Evolutionary conservation across 2,113 vertebrate genomes (phyloP), one percentile per base, ranked within the genome.

Genomic region (Rhinopomastus cyanomelas): DNA sequence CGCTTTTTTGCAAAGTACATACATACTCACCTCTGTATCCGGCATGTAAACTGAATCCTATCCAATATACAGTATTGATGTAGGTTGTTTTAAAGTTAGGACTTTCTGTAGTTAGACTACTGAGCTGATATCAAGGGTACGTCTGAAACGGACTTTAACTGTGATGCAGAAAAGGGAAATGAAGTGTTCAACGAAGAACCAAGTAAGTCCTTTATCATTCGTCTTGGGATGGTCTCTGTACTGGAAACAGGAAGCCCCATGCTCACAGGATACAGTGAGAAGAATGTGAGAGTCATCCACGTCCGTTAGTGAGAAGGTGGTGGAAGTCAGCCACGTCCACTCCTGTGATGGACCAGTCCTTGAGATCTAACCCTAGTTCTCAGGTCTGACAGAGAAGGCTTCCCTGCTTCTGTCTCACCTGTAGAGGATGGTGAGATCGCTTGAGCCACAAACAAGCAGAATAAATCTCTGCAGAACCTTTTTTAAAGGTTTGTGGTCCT

Each of bases 91-190:
- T 87, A 88, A 92, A 83, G 81, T 86, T 78, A 93, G 55, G 74
- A 93, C 73, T 90, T 49, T 74, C 71, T 88, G 46, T 91, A 85
- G 73, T 81, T 86, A 78, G 81, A 80, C 65, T 87, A 19, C 71
- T 94, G 71, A 91, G 85, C 69, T 91, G 78, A 66, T 91, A 72
- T 39, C 76, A 82, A 88, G 26, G 87, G 85, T 96, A 94, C 67
- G 3, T 81, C 83, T 85, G 37, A 90, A 95, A 93, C 53, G 56
- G n/a, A 94, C 73, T 89, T 90, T 85, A 94, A 91, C 88, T 93
- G 82, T 93, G 92, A 95, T 90, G 36, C 72, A 65, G 81, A 89
- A 92, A 94, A 92, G 66, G 91, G 81, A 94, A 87, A 85, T 84
- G 66, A 94, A 78, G 81, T 88, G 76, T 90, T 83, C 87, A 52